Evolutionary conservation across 2,888 invertebrate genomes (phyloP), one percentile per base, ranked within the genome.

Genomic region (Toxonevra muliebris): DNA sequence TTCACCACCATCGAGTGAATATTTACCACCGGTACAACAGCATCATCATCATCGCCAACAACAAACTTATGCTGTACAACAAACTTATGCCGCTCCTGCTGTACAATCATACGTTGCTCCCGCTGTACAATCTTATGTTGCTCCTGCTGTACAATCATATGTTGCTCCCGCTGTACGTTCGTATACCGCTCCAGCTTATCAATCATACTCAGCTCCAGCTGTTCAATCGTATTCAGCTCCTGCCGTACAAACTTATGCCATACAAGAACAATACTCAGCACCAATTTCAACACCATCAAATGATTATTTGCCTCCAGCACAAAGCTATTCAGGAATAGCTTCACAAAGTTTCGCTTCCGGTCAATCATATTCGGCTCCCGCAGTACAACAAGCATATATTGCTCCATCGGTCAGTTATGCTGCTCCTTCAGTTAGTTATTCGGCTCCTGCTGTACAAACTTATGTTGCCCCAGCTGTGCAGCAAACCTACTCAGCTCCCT

Each of bases 11-110:
- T 71, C 69, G 70, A 79, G 73, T 61, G 79, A 80, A 66, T 81
- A 82, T 63, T 70, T 82, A 76, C 82, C 82, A 9, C 79, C 81
- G n/a, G 30, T 30, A 30, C 30, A 30, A 7, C 30, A n/a, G n/a
- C n/a, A n/a, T n/a, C n/a, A n/a, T n/a, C n/a, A n/a, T n/a, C n/a
- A n/a, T n/a, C n/a, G n/a, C n/a, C n/a, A 40, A 55, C 12, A 78
- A 79, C 69, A 70, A 2, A 71, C 62, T 15, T 69, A 71, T 15
- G 73, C 74, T 60, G 71, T 75, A 19, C 65, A 67, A 53, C 69
- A 71, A 43, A 66, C 67, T 15, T 74, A 73, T 62, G 43, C 68
- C 42, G 67, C 68, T 41, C 74, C 73, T 4, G 61, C 61, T 40
- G 48, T 48, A 13, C 20, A 20, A 11, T 58, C 67, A 10, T 40